Percentiles rank a stretch among this genome's conserved stretches.
These are phyloP conservation scores for Drosophila ustulata DNA, from an alignment of 2,888 invertebrate genomes.

Conservation along the genomic window DNA sequence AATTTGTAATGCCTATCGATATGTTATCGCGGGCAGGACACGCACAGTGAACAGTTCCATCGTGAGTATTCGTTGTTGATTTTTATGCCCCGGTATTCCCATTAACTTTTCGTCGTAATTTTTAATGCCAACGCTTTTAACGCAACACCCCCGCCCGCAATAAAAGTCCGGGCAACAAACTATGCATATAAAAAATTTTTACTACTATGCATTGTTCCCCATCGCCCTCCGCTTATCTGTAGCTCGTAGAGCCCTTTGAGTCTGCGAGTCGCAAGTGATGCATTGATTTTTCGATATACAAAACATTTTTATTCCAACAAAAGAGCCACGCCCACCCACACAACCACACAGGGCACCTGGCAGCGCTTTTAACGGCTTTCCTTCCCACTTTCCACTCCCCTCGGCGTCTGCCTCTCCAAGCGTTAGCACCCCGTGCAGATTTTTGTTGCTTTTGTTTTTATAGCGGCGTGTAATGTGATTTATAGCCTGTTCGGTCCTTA, in stretches of 20 bases:
- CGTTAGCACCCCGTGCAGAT: conserved; percentile 25
- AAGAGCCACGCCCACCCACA: conserved; percentile 33
- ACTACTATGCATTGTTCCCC: conserved; percentile 46
- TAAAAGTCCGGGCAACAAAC: conserved; percentile 61
- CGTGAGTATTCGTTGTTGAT: background rate
- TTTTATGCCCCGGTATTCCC: conserved; percentile 61
- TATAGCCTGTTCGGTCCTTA: conserved; percentile 78
- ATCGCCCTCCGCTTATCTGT: conserved; percentile 4
- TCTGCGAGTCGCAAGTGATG: conserved; percentile 48
- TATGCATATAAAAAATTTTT: conserved; percentile 71
- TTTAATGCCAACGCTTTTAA: conserved; percentile 69
- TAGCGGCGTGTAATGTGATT: conserved; percentile 77
- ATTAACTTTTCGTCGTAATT: conserved; percentile 66
- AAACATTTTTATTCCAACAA: conserved; percentile 59
- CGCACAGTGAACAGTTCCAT: conserved; percentile 3
- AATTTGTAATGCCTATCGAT: conserved; percentile 11
- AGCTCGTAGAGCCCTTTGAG: conserved; percentile 31
- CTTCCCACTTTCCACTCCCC: background rate
- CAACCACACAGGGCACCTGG: conserved; percentile 38
- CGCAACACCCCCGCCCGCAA: conserved; percentile 32
- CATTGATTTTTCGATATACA: conserved; percentile 75
- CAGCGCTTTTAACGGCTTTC: conserved; percentile 48
- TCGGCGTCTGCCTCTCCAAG: background rate
- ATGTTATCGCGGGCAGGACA: conserved; percentile 5
- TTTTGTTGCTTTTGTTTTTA: conserved; percentile 70